Conservation (phyloP, 2,113 vertebrate species). For the Crotalus horridus region DNA sequence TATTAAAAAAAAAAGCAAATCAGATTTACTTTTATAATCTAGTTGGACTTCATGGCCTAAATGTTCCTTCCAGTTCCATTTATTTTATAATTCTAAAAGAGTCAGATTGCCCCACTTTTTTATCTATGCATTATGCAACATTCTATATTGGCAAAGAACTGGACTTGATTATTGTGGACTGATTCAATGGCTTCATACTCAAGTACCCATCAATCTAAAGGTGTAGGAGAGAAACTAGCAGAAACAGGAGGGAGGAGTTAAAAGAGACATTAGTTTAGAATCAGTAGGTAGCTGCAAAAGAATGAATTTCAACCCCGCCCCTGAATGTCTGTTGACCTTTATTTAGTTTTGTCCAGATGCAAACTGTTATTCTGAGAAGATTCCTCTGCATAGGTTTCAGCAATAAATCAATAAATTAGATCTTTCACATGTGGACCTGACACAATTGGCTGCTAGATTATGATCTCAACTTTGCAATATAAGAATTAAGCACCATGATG, state of each 20-base stretch:
- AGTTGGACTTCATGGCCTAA: neutral
- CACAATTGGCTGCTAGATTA: neutral
- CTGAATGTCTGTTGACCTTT: neutral
- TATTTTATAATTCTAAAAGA: neutral
- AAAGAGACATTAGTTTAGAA: neutral
- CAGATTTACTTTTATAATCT: neutral
- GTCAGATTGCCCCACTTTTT: neutral
- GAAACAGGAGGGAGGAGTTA: neutral
- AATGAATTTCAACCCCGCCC: neutral
- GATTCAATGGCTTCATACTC: neutral
- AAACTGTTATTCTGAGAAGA: neutral
- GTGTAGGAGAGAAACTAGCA: neutral
- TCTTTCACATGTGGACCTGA: neutral
- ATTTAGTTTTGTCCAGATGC: neutral
- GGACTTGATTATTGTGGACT: neutral
- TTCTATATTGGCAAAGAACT: neutral
- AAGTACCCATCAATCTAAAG: neutral
- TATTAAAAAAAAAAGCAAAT: neutral
- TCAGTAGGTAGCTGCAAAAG: neutral
- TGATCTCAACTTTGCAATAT: neutral
- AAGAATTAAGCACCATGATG: neutral
- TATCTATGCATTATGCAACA: neutral
- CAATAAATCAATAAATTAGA: neutral
- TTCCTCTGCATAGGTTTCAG: neutral
- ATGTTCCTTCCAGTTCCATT: neutral